Percentiles rank a stretch among this genome's conserved stretches.
Evolutionary conservation across 2,113 vertebrate species (phyloP).

Genomic region (Coregonus clupeaformis): DNA sequence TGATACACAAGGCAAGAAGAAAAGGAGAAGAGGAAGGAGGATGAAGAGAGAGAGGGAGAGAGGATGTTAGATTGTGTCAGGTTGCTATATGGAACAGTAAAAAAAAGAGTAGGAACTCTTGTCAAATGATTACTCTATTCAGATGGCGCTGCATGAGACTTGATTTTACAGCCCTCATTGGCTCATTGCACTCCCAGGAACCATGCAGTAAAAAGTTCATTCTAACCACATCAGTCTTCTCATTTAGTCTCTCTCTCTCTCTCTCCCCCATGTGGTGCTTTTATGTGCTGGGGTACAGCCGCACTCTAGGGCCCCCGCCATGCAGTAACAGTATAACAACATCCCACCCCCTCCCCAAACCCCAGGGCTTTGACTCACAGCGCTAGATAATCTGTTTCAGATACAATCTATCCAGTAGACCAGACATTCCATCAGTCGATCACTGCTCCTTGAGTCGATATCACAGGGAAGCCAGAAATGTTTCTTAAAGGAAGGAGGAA

Average conservation of each 20-base stretch:
- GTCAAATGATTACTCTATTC: no score
- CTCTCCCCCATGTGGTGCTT: no score
- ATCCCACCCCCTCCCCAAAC: slow-evolving; percentile 17
- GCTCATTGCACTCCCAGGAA: no score
- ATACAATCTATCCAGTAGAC: slow-evolving; percentile 51
- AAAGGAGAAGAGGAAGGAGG: not conserved
- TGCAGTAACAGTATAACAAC: not conserved
- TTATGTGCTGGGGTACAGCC: no score
- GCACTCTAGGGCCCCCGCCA: not conserved
- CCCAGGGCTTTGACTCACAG: slow-evolving; percentile 41
- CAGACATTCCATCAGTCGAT: slow-evolving; percentile 57
- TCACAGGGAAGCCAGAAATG: slow-evolving; percentile 52
- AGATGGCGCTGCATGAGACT: no score
- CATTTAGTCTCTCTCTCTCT: no score
- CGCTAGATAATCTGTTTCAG: slow-evolving; percentile 53
- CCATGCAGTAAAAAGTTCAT: no score
- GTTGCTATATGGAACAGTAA: not conserved
- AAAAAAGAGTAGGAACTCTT: no score
- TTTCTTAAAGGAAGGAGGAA: slow-evolving; percentile 52
- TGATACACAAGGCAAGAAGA: slow-evolving; percentile 1
- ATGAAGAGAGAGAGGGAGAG: slow-evolving; percentile 3
- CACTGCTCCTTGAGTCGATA: slow-evolving; percentile 47
- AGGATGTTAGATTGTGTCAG: not conserved
- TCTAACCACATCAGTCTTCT: no score
- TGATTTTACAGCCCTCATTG: slow-evolving; percentile 4